Evolutionary conservation across 2,113 vertebrate genomes (phyloP).

Genomic region (Larimichthys polyactis): DNA sequence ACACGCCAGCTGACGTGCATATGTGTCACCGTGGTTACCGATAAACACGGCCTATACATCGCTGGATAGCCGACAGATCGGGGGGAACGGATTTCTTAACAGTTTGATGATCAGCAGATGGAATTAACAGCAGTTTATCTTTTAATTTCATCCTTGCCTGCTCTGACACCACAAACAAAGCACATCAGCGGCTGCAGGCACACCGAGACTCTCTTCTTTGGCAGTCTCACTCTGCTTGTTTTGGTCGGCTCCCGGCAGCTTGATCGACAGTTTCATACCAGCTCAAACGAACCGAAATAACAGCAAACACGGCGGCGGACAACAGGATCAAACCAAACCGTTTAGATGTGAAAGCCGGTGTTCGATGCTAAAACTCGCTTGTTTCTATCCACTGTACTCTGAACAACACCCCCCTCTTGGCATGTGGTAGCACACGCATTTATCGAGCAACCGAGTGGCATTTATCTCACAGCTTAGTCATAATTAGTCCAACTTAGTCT

Average conservation of each 20-base stretch:
- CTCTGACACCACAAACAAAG: neutral
- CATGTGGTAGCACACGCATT: constrained; percentile 54
- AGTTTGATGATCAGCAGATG: neutral
- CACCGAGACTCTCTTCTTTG: neutral
- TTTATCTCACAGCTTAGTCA: constrained; percentile 78
- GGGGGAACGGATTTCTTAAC: neutral
- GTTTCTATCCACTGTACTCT: neutral
- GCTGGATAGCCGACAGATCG: neutral
- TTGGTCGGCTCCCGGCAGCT: neutral
- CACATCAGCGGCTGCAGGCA: neutral
- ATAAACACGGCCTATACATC: neutral
- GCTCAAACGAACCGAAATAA: neutral
- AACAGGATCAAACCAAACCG: neutral
- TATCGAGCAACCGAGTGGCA: constrained; percentile 55
- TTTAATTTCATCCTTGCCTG: neutral
- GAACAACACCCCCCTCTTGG: constrained; percentile 21
- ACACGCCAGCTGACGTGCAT: neutral
- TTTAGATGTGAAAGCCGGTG: too few species aligned
- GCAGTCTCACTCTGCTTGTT: neutral
- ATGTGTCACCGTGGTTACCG: neutral
- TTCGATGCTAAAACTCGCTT: neutral
- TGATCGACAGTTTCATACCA: neutral
- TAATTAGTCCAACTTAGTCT: constrained; percentile 76
- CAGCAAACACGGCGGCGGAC: neutral
- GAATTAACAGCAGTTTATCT: neutral